Evolutionary conservation across 2,113 vertebrate species (phyloP).

Genomic region (Syrmaticus mikado): DNA sequence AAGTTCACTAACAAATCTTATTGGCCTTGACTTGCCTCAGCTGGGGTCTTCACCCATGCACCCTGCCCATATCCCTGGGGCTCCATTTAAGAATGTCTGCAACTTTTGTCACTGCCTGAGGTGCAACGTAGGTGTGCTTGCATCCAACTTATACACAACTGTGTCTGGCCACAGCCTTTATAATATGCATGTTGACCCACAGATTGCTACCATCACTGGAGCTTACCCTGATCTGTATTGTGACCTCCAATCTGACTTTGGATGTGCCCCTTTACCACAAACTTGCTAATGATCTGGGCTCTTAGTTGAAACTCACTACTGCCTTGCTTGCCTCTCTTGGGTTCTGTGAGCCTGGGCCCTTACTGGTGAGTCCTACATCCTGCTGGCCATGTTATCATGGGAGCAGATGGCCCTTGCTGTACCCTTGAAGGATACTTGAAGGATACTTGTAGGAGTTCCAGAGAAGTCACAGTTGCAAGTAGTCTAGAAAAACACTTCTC

Average conservation of each 20-base stretch:
- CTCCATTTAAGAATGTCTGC: neutral
- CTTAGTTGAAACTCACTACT: neutral
- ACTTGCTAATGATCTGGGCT: neutral
- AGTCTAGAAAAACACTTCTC: neutral
- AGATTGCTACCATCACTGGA: neutral
- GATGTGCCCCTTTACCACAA: neutral
- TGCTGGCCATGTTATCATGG: neutral
- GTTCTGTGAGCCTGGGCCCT: neutral
- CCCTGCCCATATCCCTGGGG: neutral
- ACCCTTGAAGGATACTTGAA: neutral
- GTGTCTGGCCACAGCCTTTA: neutral
- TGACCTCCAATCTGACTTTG: neutral
- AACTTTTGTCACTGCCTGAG: neutral
- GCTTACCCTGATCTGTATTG: too few species aligned
- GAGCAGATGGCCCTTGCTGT: neutral
- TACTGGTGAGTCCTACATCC: neutral
- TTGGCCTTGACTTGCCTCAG: neutral
- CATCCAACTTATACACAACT: neutral
- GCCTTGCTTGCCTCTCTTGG: neutral
- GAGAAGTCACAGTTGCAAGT: neutral
- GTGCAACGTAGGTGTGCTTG: neutral
- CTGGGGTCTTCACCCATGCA: neutral
- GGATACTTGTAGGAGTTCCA: neutral
- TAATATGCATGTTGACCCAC: neutral
- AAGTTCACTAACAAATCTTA: neutral